A percentile compares a stretch with the other conserved stretches of the same genome.
phyloP scores from a whole-genome alignment of 2,113 vertebrate genomes.

The Nicator chloris region DNA sequence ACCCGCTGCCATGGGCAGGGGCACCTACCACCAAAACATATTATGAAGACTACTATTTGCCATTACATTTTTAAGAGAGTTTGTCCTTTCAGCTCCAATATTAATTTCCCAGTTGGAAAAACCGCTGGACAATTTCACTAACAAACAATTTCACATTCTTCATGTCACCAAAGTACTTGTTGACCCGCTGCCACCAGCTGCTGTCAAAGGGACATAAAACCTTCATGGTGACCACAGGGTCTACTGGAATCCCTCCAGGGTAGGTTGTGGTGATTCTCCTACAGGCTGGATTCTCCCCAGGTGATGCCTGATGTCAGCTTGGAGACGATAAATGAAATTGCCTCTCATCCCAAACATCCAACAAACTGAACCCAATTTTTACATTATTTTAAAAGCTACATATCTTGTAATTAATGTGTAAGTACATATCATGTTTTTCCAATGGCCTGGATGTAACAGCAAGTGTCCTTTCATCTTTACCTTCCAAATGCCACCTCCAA shows the following conservation, averaged over 20 bases:
- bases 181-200: neutral
- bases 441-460: neutral
- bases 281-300: neutral
- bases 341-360: neutral
- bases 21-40: neutral
- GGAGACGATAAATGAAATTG: neutral
- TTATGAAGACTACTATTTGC: neutral
- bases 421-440: neutral
- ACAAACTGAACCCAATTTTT: neutral
- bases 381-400: accelerated
- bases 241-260: neutral
- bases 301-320: neutral
- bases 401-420: too few species aligned
- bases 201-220: neutral
- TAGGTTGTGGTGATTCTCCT: neutral
- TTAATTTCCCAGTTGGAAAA: neutral
- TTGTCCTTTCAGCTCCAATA: neutral
- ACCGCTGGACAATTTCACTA: neutral
- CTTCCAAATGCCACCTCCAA: neutral
- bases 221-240: neutral
- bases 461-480: neutral
- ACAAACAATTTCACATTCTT: neutral
- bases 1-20: neutral
- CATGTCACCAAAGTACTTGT: neutral
- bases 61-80: neutral